Conservation (phyloP, 1,140 invertebrate genomes). For the Zaprionus inermis region DNA sequence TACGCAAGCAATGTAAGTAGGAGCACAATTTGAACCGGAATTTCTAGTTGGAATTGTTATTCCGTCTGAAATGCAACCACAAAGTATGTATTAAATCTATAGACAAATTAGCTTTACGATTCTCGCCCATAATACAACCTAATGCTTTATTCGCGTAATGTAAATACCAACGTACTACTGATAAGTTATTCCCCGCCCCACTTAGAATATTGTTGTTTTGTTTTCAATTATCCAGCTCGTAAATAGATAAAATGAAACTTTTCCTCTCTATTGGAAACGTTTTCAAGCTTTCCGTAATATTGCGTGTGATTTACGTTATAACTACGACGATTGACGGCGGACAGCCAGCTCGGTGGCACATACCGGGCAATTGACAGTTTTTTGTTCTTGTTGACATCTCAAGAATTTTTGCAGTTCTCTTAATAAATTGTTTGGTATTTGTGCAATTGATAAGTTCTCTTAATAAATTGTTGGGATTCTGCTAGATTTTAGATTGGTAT, state of each 20-base stretch:
- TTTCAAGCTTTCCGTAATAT: not conserved
- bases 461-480: not conserved
- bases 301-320: not conserved
- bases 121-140: not conserved
- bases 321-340: not conserved
- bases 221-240: not conserved
- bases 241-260: not conserved
- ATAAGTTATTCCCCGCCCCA: not conserved
- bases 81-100: not conserved
- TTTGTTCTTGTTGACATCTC: not conserved
- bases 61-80: constrained; percentile 19
- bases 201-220: not conserved
- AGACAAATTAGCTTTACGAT: constrained; percentile 13
- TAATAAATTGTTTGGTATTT: not conserved
- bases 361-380: not conserved
- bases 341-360: no score
- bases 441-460: not conserved
- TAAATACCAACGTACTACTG: not conserved
- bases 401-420: not conserved
- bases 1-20: constrained; percentile 8
- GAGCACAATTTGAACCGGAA: constrained; percentile 36
- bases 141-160: constrained; percentile 2
- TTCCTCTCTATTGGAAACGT: not conserved
- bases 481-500: not conserved
- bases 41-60: constrained; percentile 20